A percentile compares a stretch with the other conserved stretches of the same genome.
These are phyloP conservation scores for Lasioglossum figueresi DNA, from an alignment of 2,888 invertebrate species.

Conservation along the genomic window DNA sequence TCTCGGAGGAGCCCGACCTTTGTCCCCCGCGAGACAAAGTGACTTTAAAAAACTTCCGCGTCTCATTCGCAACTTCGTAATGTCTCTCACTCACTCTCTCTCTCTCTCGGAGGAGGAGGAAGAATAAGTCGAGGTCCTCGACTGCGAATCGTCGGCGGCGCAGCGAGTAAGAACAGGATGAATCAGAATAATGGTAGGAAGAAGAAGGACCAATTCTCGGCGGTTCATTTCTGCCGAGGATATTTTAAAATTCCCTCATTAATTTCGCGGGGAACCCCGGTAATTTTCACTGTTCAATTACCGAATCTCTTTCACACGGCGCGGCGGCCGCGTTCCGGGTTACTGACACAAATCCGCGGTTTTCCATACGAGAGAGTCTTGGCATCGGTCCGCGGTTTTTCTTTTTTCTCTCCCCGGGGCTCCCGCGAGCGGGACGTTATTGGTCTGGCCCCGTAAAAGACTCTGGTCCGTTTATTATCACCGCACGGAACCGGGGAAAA, in stretches of 20 bases:
- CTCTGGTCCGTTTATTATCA: conserved; percentile 73
- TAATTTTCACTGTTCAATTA: conserved; percentile 37
- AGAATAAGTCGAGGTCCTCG: neutral
- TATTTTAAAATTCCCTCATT: conserved; percentile 45
- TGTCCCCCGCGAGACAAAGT: conserved; percentile 69
- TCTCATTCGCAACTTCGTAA: conserved; percentile 64
- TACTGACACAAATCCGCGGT: neutral
- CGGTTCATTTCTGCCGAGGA: conserved; percentile 43
- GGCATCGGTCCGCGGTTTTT: conserved; percentile 38
- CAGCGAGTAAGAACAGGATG: neutral
- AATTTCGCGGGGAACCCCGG: conserved; percentile 12
- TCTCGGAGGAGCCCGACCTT: conserved; percentile 68
- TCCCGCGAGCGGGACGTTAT: conserved; percentile 57
- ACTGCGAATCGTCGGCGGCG: neutral
- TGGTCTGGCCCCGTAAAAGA: conserved; percentile 63
- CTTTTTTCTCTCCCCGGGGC: neutral
- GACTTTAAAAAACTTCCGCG: conserved; percentile 72
- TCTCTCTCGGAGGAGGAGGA: neutral
- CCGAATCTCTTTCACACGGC: neutral
- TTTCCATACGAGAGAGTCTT: conserved; percentile 15
- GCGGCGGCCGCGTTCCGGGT: neutral
- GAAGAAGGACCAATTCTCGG: conserved; percentile 26
- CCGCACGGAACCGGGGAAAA: conserved; percentile 44
- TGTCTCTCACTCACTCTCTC: conserved; percentile 23
- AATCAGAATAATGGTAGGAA: neutral